Evolutionary conservation across 2,113 vertebrate genomes (phyloP).

Genomic region (Candoia aspera): DNA sequence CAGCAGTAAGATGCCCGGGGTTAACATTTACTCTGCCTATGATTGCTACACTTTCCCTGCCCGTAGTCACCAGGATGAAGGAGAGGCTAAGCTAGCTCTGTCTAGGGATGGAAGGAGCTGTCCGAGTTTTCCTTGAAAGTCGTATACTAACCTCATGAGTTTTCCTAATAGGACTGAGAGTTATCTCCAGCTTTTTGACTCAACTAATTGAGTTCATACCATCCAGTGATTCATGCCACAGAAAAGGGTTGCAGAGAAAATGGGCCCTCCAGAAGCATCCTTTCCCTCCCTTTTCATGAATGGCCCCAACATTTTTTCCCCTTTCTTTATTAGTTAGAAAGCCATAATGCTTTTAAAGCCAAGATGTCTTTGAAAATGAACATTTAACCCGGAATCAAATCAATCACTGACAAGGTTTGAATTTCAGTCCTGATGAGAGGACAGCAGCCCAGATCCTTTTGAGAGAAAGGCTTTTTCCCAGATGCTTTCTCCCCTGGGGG

Average conservation of each 20-base stretch:
- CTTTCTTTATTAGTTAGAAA: constrained; percentile 42
- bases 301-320: constrained; percentile 1
- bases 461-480: constrained; percentile 13
- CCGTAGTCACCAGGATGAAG: not conserved
- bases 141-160: constrained; percentile 56
- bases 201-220: constrained; percentile 76
- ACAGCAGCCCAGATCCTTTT: not conserved
- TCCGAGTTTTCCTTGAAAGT: constrained; percentile 27
- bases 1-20: not conserved
- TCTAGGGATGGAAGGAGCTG: constrained; percentile 27
- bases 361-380: constrained; percentile 62
- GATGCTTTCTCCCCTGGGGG: not conserved
- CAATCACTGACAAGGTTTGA: constrained; percentile 60
- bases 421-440: constrained; percentile 11
- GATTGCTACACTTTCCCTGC: constrained; percentile 35
- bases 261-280: constrained; percentile 61
- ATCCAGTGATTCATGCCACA: constrained; percentile 75
- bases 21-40: not conserved
- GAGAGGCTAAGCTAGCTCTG: not conserved
- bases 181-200: constrained; percentile 75
- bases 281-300: constrained; percentile 43
- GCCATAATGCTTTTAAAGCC: constrained; percentile 62
- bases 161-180: constrained; percentile 77
- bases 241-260: constrained; percentile 74
- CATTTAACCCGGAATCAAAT: constrained; percentile 55